phyloP scores from a whole-genome alignment of 37 sponge, comb jelly and placozoan species.

The Agelas oroides region DNA sequence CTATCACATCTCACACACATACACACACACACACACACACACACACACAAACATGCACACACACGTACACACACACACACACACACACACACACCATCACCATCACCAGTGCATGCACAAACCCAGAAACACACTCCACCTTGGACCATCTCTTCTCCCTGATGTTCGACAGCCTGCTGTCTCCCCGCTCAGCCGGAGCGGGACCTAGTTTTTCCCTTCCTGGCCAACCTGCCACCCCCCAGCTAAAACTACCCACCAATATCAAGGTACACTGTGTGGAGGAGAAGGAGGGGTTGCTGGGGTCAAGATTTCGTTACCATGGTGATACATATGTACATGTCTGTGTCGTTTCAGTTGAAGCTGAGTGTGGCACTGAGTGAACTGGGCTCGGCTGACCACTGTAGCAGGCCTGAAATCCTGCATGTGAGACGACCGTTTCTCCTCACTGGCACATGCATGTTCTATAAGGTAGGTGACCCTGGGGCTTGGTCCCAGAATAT shows the following conservation, averaged over 20 bases:
- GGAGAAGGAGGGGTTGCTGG: too few relatives aligned
- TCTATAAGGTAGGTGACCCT: constrained; percentile 51
- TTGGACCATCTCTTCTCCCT: constrained; percentile 40
- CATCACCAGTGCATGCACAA: constrained; percentile 38
- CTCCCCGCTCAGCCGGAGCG: background rate
- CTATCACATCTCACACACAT: too few relatives aligned
- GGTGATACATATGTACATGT: too few relatives aligned
- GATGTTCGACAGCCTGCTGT: constrained; percentile 33
- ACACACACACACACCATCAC: background rate
- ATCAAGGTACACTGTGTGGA: constrained; percentile 2
- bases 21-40: too few relatives aligned
- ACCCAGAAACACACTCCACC: background rate
- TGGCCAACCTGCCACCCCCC: constrained; percentile 2
- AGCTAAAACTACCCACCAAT: constrained; percentile 35
- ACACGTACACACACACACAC: background rate
- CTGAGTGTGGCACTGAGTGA: constrained; percentile 33
- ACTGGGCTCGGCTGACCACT: constrained; percentile 50
- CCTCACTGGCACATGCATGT: constrained; percentile 48
- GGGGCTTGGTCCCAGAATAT: too few relatives aligned
- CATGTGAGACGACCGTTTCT: constrained; percentile 17
- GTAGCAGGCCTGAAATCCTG: constrained; percentile 7
- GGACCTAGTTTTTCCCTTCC: constrained; percentile 13
- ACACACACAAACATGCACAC: too few relatives aligned
- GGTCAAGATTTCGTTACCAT: too few relatives aligned
- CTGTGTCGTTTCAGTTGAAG: constrained; percentile 16